These are phyloP conservation scores for Galerucella nymphaeae DNA, from an alignment of 2,888 invertebrate genomes.

Conservation along the genomic window DNA sequence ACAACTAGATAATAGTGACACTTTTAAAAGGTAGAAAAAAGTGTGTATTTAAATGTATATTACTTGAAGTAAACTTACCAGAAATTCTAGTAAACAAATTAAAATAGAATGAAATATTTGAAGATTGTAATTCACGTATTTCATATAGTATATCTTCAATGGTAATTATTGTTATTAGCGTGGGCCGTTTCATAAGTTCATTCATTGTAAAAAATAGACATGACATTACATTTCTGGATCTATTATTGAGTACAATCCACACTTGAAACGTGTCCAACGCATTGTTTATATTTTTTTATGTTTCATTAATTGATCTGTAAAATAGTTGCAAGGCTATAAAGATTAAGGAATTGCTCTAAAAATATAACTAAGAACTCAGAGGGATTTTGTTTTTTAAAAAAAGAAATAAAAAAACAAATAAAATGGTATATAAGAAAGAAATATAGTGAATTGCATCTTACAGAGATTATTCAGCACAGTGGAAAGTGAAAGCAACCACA, in stretches of 20 bases:
- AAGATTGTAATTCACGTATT: background rate
- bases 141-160: background rate
- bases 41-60: background rate
- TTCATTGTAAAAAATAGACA: constrained; percentile 16
- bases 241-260: constrained; percentile 5
- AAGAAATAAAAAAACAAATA: no score
- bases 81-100: background rate
- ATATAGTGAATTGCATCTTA: no score
- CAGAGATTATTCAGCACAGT: no score
- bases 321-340: constrained; percentile 11
- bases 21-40: background rate
- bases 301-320: constrained; percentile 6
- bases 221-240: constrained; percentile 9
- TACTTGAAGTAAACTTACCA: background rate
- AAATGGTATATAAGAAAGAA: no score
- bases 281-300: constrained; percentile 15
- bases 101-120: background rate
- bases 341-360: constrained; percentile 6
- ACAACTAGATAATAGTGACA: no score
- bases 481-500: no score
- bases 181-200: constrained; percentile 17
- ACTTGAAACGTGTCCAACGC: constrained; percentile 9
- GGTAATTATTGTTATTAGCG: background rate
- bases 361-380: background rate
- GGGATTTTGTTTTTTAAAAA: no score